Evolutionary conservation across 2,888 invertebrate genomes (phyloP), one percentile per base, ranked within the genome.

Genomic region (Phania funesta): DNA sequence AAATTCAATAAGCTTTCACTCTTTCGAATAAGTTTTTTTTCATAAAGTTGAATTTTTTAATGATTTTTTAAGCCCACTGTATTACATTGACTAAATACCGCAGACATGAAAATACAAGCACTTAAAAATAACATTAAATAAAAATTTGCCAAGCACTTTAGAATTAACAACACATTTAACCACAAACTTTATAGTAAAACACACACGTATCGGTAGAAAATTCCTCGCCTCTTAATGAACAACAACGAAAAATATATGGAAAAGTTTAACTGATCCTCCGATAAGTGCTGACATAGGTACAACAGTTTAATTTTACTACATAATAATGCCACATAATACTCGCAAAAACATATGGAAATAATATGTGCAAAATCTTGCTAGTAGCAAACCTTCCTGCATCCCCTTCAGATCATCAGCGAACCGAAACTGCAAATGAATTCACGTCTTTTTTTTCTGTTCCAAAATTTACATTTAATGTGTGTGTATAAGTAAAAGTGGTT

Each of bases 91-190:
- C 58, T 74, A 41, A 38, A 41, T 32, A 32, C 41, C 16, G 26
- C 32, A 60, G 16, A 48, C 20, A 48, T 35, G 32, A 73, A 68
- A 46, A 62, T 44, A 62, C 50, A 62, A 77, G 54, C 83, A 79
- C 67, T 64, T 80, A 80, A 75, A 82, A 71, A 73, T 82, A 78
- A 80, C 82, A 84, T 82, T 80, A 77, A 86, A 87, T 87, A 84
- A 88, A 88, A 89, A 88, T 88, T 85, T 84, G 85, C 86, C 84
- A 84, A 85, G 86, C 85, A 84, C 85, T 83, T 84, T 83, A 83
- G 84, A 86, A 85, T 85, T 84, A 85, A 85, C 81, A 71, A 77
- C 78, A 74, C 58, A 44, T 68, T 78, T 70, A 74, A 70, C 82
- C 85, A 83, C 84, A 84, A 79, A 80, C 54, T 73, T 60, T 50